Evolutionary conservation across 2,113 vertebrate species (phyloP), one percentile per base, ranked within the genome.

Genomic region (Salminus brasiliensis): DNA sequence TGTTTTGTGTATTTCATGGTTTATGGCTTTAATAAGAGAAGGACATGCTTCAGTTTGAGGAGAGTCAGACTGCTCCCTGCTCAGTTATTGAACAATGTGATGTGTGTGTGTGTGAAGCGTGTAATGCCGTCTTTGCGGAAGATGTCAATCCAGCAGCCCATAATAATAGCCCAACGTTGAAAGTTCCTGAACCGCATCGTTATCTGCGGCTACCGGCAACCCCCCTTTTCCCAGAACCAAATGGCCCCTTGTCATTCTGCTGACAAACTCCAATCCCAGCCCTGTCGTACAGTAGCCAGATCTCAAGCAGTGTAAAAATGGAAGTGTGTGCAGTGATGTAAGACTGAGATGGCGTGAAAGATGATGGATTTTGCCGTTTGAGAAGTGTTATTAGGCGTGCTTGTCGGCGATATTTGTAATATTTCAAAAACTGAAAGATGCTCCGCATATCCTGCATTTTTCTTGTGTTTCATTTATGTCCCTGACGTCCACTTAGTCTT

Each of bases 21-120:
- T 68, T 77, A 43, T 72, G 15, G n/a, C 11, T 79, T 30, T 55
- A 49, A 55, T 66, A 32, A 74, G 49, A 67, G 49, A 65, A 52
- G 21, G 21, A 47, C 47, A 25, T 36, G 16, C 66, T 53, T 62
- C 53, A 62, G 21, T 8, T 10, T 25, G 16, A 27, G n/a, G n/a
- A 36, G 12, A 29, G 39, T 21, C 55, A 15, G 74, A 41, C 47
- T 1, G 7, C 63, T 27, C 23, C 55, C 23, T 39, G n/a, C 27
- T 49, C 21, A 0, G 49, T 71, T 25, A 60, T 27, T 36, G 30
- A 60, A 34, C 27, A 77, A 57, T 55, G 6, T 12, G 21, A 27
- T 5, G 25, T 6, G n/a, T 3, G 3, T n/a, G 32, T 59, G 36
- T 69, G 34, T 41, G 11, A 45, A 23, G 52, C 21, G 13, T 49